Base-by-base conservation (phyloP, 2,797 vertebrate genomes). In the Brotula barbata region DNA sequence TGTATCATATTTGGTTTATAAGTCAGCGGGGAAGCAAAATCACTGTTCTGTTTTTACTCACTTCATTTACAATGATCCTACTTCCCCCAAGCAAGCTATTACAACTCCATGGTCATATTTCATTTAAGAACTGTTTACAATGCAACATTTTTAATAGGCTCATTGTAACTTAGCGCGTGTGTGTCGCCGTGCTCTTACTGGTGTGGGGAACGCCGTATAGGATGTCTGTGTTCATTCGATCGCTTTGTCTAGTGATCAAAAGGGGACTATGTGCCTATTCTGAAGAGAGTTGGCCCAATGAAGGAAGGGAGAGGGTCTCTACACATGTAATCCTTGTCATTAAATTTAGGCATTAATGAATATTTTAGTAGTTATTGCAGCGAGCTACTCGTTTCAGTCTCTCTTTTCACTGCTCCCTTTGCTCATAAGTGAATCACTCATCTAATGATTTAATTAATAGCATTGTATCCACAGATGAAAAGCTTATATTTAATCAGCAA, bases 391-490 rank as follows among this genome's bases (percentile, higher is more conserved):
- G 16, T 83, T 84, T 63, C 73, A 81, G 84, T 84, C 59, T 82
- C 83, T 81, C 81, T 86, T 81, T 84, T 82, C 82, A 75, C 80
- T 53, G 79, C 75, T 87, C 88, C 87, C 88, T 78, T 72, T 80
- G 84, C 89, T 90, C 89, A 83, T 85, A 81, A 89, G 88, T 86
- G 87, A 89, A 83, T 89, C 81, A 83, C 89, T 90, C 79, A 66
- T 85, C 85, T 91, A 91, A 92, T 92, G 87, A 90, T 92, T 92
- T 91, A 93, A 92, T 92, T 93, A 92, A 92, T 90, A 90, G 90
- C 88, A 92, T 92, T 91, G 90, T 92, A 87, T 90, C 89, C 89
- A 86, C 88, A 89, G 88, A 90, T 90, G 88, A 91, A 91, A 91
- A 86, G 85, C 89, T 82, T 87, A 81, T 90, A 88, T 88, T 91